Evolutionary conservation across 2,113 vertebrate genomes (phyloP).

Genomic region (Datnioides undecimradiatus): DNA sequence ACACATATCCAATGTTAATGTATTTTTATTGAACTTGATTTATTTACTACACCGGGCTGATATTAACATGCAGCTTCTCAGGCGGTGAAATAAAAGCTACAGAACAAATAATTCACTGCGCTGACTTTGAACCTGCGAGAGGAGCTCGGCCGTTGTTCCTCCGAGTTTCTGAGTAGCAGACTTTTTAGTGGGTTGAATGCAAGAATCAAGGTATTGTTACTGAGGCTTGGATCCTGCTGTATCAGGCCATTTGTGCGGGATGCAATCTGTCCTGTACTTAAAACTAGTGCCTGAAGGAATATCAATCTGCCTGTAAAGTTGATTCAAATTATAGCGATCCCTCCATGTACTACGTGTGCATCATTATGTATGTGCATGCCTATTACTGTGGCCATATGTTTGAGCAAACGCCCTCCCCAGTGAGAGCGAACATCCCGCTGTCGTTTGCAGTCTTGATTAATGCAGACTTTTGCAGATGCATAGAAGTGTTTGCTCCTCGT

Average conservation of each 20-base stretch:
- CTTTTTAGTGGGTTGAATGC: slow-evolving; percentile 31
- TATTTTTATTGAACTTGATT: slow-evolving; percentile 39
- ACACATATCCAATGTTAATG: slow-evolving; percentile 42
- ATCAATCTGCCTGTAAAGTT: slow-evolving; percentile 64
- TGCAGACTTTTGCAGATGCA: slow-evolving; percentile 39
- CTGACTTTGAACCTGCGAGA: not conserved
- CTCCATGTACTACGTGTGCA: slow-evolving; percentile 42
- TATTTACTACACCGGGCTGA: slow-evolving; percentile 27
- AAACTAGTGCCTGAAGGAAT: slow-evolving; percentile 73
- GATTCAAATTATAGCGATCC: slow-evolving; percentile 57
- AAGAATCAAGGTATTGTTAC: slow-evolving; percentile 37
- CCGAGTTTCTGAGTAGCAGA: not conserved
- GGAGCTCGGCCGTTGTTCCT: not conserved
- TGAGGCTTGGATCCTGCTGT: slow-evolving; percentile 55
- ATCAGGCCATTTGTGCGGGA: slow-evolving; percentile 59
- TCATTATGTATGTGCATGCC: slow-evolving; percentile 63
- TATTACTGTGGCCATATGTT: slow-evolving; percentile 67
- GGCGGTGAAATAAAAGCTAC: not conserved
- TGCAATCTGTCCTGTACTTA: slow-evolving; percentile 69
- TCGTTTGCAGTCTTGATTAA: slow-evolving; percentile 49
- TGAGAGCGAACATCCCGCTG: not conserved
- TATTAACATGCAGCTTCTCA: slow-evolving; percentile 13
- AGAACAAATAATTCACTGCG: not conserved
- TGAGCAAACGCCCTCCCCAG: slow-evolving; percentile 12
- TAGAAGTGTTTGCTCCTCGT: not conserved